Conservation (phyloP, 2,113 vertebrate species). For the Nerophis lumbriciformis region DNA sequence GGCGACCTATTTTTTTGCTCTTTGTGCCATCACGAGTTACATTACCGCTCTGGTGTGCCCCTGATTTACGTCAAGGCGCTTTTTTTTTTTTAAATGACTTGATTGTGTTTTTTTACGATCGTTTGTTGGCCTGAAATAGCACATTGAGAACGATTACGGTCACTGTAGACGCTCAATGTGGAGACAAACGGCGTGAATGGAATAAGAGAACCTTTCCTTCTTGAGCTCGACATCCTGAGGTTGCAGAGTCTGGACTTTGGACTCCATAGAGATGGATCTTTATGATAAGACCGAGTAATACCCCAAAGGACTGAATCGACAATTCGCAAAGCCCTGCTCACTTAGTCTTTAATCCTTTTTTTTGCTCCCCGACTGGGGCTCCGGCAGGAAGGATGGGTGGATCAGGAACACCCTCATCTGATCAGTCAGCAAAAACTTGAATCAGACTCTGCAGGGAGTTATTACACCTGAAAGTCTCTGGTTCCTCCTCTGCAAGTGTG, state of each 20-base stretch:
- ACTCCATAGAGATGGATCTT: constrained; percentile 6
- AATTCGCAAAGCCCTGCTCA: constrained; percentile 19
- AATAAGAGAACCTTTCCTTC: not conserved
- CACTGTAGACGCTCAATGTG: not conserved
- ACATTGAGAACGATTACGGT: not conserved
- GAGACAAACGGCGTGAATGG: not conserved
- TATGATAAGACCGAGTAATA: constrained; percentile 32
- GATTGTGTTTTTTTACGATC: constrained; percentile 1
- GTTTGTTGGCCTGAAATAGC: constrained; percentile 11
- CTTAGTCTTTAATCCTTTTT: constrained; percentile 36
- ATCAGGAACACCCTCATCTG: constrained; percentile 7
- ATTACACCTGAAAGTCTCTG: constrained; percentile 18
- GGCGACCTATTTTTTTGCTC: constrained; percentile 18
- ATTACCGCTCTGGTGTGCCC: not conserved
- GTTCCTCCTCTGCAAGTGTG: constrained; percentile 15
- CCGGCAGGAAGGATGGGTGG: constrained; percentile 3
- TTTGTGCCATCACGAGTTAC: constrained; percentile 5
- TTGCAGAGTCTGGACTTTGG: not conserved
- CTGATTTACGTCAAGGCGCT: constrained; percentile 8
- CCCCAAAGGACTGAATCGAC: constrained; percentile 31
- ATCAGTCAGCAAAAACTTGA: constrained; percentile 32
- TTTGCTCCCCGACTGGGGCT: constrained; percentile 1
- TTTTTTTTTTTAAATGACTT: constrained; percentile 4
- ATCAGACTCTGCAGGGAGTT: constrained; percentile 6
- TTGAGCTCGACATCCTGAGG: not conserved